Evolutionary conservation across 2,888 invertebrate genomes (phyloP).

Genomic region (Sabellastarte sp.): DNA sequence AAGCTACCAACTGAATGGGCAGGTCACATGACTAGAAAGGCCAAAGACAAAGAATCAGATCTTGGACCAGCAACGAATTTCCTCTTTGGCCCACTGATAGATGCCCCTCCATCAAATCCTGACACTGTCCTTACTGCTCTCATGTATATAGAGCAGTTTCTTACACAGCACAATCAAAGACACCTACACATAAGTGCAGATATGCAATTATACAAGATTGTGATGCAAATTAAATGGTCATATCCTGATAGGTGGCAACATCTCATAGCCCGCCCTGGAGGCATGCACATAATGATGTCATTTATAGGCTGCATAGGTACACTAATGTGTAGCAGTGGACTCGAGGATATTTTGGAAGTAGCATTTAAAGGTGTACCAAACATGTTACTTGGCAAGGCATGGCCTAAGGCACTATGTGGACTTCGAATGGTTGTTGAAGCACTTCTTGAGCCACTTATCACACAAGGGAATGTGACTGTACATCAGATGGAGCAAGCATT

Average conservation of each 20-base stretch:
- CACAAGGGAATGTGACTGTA: neutral
- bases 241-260: conserved; percentile 9
- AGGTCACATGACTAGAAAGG: neutral
- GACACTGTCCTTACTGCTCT: conserved; percentile 12
- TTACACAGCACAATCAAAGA: conserved; percentile 1
- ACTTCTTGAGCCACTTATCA: conserved; percentile 2
- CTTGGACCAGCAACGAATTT: neutral
- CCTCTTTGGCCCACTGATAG: conserved; percentile 13
- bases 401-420: conserved; percentile 11
- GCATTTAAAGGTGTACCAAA: conserved; percentile 9
- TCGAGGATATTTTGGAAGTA: conserved; percentile 9
- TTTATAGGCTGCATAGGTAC: conserved; percentile 16
- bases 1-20: neutral
- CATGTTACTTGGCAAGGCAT: conserved; percentile 18
- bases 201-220: conserved; percentile 13
- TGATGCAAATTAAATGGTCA: conserved; percentile 16
- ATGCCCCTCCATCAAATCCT: conserved; percentile 12
- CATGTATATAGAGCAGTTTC: conserved; percentile 1
- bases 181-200: conserved; percentile 5
- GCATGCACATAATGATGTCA: conserved; percentile 9
- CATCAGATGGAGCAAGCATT: neutral
- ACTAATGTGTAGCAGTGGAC: conserved; percentile 10
- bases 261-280: conserved; percentile 6
- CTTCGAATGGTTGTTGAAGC: conserved; percentile 11
- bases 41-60: neutral